phyloP scores from a whole-genome alignment of 1,140 invertebrate genomes.

The Stegodyphus dumicola region DNA sequence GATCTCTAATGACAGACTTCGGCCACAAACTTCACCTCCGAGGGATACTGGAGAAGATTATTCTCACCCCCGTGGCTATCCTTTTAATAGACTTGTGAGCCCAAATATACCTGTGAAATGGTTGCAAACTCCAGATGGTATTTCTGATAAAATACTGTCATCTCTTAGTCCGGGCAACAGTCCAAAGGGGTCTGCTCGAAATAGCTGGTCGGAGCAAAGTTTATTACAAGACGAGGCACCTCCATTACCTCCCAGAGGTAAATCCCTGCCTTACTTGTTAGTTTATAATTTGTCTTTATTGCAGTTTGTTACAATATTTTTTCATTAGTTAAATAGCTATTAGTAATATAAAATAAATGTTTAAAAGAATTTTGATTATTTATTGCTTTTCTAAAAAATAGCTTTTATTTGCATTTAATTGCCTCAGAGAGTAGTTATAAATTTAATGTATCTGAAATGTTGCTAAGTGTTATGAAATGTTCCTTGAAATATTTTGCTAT shows the following conservation, averaged over 20 bases:
- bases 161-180: constrained; percentile 16
- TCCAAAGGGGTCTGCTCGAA: constrained; percentile 65
- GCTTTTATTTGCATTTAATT: too few relatives aligned
- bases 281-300: too few relatives aligned
- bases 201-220: constrained; percentile 73
- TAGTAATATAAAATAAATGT: too few relatives aligned
- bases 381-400: too few relatives aligned
- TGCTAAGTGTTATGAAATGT: too few relatives aligned
- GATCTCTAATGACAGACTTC: constrained; percentile 33
- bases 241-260: constrained; percentile 74
- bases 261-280: constrained; percentile 63
- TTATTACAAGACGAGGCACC: constrained; percentile 71
- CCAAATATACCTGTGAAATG: constrained; percentile 72
- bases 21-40: constrained; percentile 35
- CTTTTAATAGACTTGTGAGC: constrained; percentile 74
- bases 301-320: too few relatives aligned
- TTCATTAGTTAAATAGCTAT: too few relatives aligned
- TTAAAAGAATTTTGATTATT: too few relatives aligned
- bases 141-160: constrained; percentile 63
- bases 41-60: constrained; percentile 64
- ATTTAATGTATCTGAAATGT: too few relatives aligned
- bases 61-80: constrained; percentile 73
- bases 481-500: too few relatives aligned
- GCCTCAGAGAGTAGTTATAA: too few relatives aligned
- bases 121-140: constrained; percentile 69